These are phyloP conservation scores for Hoplias malabaricus DNA, from an alignment of 2,113 vertebrate genomes.

Conservation along the genomic window DNA sequence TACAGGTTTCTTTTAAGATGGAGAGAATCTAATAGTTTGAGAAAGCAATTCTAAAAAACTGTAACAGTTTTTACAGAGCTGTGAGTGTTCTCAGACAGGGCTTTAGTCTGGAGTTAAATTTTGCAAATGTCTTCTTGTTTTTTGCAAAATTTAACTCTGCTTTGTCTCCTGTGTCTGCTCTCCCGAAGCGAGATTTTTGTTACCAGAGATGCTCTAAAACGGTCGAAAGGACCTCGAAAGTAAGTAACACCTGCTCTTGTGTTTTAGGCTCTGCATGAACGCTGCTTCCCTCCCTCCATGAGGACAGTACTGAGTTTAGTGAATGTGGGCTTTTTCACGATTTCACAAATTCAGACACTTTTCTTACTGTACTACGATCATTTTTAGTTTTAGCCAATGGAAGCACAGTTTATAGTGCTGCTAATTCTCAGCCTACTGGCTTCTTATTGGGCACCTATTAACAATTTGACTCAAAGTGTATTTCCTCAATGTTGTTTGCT, in stretches of 20 bases:
- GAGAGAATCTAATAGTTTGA: constrained; percentile 4
- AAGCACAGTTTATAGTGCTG: neutral
- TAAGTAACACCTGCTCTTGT: constrained; percentile 64
- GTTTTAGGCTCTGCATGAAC: constrained; percentile 38
- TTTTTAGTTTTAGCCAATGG: neutral
- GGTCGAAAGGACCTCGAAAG: constrained; percentile 79
- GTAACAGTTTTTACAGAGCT: constrained; percentile 34
- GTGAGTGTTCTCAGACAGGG: neutral
- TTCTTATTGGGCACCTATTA: too few relatives aligned
- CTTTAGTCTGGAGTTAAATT: constrained; percentile 19
- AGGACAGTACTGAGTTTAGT: neutral
- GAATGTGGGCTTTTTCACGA: neutral
- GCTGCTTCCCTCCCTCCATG: neutral
- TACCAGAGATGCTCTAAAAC: constrained; percentile 76
- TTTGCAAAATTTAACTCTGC: constrained; percentile 49
- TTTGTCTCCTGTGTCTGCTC: constrained; percentile 70
- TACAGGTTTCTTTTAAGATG: constrained; percentile 47
- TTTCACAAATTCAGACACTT: neutral
- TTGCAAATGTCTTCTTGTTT: constrained; percentile 33
- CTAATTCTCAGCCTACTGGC: too few relatives aligned
- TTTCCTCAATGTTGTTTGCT: too few relatives aligned
- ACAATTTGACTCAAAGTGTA: too few relatives aligned
- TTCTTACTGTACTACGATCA: neutral
- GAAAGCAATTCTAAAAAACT: constrained; percentile 44
- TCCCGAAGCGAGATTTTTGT: constrained; percentile 78